Base-by-base conservation (phyloP, 2,113 vertebrate genomes). In the Esox niger region DNA sequence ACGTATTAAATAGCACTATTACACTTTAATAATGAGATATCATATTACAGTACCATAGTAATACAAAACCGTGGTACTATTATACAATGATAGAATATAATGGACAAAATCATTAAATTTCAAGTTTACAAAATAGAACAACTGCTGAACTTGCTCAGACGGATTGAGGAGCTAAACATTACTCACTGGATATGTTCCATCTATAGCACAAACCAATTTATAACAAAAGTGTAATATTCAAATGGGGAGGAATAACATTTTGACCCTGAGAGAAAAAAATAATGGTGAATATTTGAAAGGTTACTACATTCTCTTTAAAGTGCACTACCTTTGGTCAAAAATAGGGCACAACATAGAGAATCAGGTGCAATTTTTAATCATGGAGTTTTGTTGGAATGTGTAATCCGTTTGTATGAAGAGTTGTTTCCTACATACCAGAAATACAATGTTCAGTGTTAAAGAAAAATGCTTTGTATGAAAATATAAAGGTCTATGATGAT, bases 1-100 rank as follows among this genome's bases (percentile, higher is more conserved):
- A 95, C 91, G 93, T 95, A 93, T 96, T 95, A 95, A 95, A 95
- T 95, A 95, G 94, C 94, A 96, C 92, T 93, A 95, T 93, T 90
- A 93, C 79, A 88, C 79, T 80, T 79, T 62, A 79, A 79, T 82
- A 82, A 66, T 43, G 17, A 15, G 54, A 59, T 73, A 79, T 61
- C 59, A 10, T 78, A 79, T 79, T 73, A 79, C 66, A 78, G 72
- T 52, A 83, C 78, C 78, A 84, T 80, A 80, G 77, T 35, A 35
- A 72, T 70, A 68, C 61, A 74, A n/a, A 27, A 57, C 80, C 64
- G 76, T 84, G 74, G 82, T 80, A 75, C 66, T 76, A 61, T 86
- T 74, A 79, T 95, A 94, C 90, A 94, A 93, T 92, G 91, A 91
- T 92, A 80, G 94, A 93, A 94, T 92, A 92, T 88, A 92, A 85